phyloP scores from a whole-genome alignment of 2,888 invertebrate species.

The Dolichopus griseipennis region DNA sequence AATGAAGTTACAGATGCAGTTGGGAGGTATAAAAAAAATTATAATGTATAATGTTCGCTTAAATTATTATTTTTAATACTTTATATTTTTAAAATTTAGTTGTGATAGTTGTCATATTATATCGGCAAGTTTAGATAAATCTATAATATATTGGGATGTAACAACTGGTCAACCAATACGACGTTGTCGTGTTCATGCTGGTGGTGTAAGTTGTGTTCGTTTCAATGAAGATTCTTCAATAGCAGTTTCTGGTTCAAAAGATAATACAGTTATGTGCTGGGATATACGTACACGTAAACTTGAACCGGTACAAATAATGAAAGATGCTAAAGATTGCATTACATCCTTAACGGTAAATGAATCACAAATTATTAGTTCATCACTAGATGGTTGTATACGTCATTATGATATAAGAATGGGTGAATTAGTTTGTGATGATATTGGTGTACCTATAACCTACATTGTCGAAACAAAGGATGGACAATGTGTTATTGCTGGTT shows the following conservation, averaged over 20 bases:
- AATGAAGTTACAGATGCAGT: constrained; percentile 73
- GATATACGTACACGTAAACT: constrained; percentile 62
- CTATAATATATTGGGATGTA: constrained; percentile 93
- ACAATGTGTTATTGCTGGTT: constrained; percentile 80
- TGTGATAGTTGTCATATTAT: constrained; percentile 89
- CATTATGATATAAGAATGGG: constrained; percentile 88
- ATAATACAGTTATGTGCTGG: constrained; percentile 89
- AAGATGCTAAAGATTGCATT: constrained; percentile 90
- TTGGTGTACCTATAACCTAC: constrained; percentile 76
- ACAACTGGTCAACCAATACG: constrained; percentile 77
- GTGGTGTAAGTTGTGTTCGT: constrained; percentile 61
- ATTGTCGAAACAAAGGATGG: constrained; percentile 83
- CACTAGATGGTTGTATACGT: constrained; percentile 79
- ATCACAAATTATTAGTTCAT: constrained; percentile 82
- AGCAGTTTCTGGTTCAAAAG: constrained; percentile 85
- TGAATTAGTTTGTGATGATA: constrained; percentile 69
- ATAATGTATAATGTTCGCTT: no score
- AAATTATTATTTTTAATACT: neutral
- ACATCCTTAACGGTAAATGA: constrained; percentile 71
- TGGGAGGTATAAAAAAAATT: constrained; percentile 38
- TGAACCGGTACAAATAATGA: constrained; percentile 70
- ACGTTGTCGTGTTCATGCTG: constrained; percentile 79
- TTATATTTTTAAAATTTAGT: constrained; percentile 43
- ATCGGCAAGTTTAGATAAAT: constrained; percentile 86
- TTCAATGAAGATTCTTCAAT: constrained; percentile 94